Evolutionary conservation across 2,888 invertebrate genomes (phyloP).

Genomic region (Digitonthophagus gazella): DNA sequence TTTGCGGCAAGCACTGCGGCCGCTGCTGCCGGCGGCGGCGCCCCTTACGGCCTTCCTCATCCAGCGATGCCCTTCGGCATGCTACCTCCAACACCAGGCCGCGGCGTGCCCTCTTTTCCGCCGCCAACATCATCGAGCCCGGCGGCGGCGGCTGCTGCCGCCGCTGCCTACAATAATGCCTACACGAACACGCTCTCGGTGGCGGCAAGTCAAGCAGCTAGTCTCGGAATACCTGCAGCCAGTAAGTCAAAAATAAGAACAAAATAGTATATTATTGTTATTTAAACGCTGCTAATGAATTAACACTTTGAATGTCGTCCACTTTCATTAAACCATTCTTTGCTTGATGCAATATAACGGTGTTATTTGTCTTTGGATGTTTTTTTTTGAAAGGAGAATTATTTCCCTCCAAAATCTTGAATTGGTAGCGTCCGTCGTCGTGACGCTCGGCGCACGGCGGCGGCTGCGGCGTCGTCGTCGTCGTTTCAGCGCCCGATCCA

Average conservation of each 20-base stretch:
- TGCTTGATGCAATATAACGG: too few species aligned
- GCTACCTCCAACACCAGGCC: constrained; percentile 47
- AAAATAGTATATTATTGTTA: too few species aligned
- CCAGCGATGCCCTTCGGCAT: constrained; percentile 47
- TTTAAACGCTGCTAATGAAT: too few species aligned
- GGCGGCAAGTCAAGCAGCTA: constrained; percentile 82
- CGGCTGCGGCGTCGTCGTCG: neutral
- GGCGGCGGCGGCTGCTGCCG: constrained; percentile 44
- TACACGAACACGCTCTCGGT: constrained; percentile 75
- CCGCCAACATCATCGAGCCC: constrained; percentile 35
- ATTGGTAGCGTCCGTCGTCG: neutral
- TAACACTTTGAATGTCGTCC: too few species aligned
- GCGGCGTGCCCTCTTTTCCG: constrained; percentile 57
- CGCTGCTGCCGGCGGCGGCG: constrained; percentile 46
- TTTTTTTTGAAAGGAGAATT: neutral
- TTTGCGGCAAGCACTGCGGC: constrained; percentile 44
- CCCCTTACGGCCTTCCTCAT: constrained; percentile 48
- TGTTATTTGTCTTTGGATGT: too few species aligned
- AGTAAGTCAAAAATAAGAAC: too few species aligned
- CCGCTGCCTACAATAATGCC: constrained; percentile 48
- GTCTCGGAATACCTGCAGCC: constrained; percentile 73
- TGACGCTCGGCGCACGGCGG: neutral
- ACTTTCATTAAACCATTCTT: too few species aligned
- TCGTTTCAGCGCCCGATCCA: too few species aligned
- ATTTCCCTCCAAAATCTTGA: neutral